Base-by-base conservation (phyloP, 2,113 vertebrate genomes). In the Rhynchomys soricoides region DNA sequence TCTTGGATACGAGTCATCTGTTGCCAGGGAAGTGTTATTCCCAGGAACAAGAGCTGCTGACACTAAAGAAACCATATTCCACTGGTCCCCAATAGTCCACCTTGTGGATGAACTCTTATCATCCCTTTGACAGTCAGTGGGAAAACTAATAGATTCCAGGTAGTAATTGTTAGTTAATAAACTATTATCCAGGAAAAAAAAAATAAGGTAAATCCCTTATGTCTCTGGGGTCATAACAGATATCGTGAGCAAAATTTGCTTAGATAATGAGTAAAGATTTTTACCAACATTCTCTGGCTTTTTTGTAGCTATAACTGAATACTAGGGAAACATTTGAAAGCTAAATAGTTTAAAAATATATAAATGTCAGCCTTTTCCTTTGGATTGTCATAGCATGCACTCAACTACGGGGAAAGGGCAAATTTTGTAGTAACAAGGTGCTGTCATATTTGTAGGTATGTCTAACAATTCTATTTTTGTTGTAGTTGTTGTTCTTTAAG, bases 81-180 rank as follows among this genome's bases (percentile, higher is more conserved):
- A 45, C 34, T 19, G 3, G 68, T 86, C 8, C n/a, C 5, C 77
- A 40, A 0, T 59, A 52, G 6, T 45, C 94, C 59, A 82, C 13
- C 55, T 93, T 85, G 57, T 71, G 22, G 75, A 81, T 62, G 29
- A 45, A 31, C 3, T 75, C 45, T 6, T 2, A 11, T 82, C 13
- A 77, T 68, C 59, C 10, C 59, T 48, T 85, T 75, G 50, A 29
- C 7, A 40, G 48, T 87, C 43, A 22, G 9, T 34, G 91, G 55
- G 48, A 89, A 89, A 91, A 48, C n/a, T 15, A 5, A 91, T 93
- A 89, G 68, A 93, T 85, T 93, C 31, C 68, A 77, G 37, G 19
- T 22, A 70, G 26, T 40, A n/a, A n/a, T 55, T 73, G 16, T 40
- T 59, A 90, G 48, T 19, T 86, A 52, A 57, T 48, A 48, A 90